A percentile compares a stretch with the other conserved stretches of the same genome.
These are phyloP conservation scores for Alectura lathami DNA, from an alignment of 2,113 vertebrate genomes.

Conservation along the genomic window DNA sequence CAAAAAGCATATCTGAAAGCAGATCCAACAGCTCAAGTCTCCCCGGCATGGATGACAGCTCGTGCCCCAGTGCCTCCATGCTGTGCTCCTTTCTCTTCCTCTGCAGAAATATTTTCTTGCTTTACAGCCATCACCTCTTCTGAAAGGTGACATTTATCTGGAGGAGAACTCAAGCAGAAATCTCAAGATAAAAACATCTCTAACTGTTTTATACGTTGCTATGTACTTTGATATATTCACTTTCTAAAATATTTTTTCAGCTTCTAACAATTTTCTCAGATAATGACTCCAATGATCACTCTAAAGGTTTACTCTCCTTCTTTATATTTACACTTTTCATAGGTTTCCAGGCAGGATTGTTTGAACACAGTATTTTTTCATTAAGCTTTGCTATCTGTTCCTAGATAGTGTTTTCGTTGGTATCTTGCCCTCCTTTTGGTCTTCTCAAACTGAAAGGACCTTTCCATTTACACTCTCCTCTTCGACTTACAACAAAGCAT, in stretches of 20 bases:
- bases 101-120: neutral
- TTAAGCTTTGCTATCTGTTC: constrained; percentile 2
- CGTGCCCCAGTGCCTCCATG: rapidly evolving
- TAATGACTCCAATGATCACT: neutral
- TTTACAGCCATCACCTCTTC: neutral
- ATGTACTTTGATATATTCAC: neutral
- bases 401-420: neutral
- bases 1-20: neutral
- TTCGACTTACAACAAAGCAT: constrained; percentile 35
- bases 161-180: constrained; percentile 1
- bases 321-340: constrained; percentile 43
- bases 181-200: neutral
- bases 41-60: rapidly evolving
- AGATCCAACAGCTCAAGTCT: neutral
- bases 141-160: neutral
- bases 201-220: neutral
- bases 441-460: neutral
- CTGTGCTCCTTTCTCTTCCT: neutral
- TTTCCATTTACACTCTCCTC: neutral
- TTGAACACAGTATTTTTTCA: constrained; percentile 20
- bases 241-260: constrained; percentile 6
- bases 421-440: constrained; percentile 15
- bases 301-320: neutral
- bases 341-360: neutral
- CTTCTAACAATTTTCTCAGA: neutral